Percentiles rank a stretch among this genome's conserved stretches.
Evolutionary conservation across 2,797 vertebrate genomes (phyloP).

Genomic region (Sebastes oblongus): DNA sequence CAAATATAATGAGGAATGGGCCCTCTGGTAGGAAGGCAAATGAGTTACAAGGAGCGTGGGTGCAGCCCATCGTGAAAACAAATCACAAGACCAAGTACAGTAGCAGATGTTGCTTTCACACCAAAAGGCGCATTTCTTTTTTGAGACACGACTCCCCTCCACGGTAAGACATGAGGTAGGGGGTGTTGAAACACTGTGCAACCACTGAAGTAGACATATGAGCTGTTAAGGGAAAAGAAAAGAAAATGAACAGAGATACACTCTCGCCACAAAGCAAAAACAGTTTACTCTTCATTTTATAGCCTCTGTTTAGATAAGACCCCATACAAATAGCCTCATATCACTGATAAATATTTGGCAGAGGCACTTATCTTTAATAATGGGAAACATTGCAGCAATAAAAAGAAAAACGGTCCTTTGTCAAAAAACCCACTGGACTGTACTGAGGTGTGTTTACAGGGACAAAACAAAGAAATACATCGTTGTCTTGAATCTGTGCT

Average conservation of each 20-base stretch:
- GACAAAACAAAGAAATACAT: slow-evolving; percentile 15
- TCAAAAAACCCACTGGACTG: slow-evolving; percentile 5
- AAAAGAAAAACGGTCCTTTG: background rate
- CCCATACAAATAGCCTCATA: slow-evolving; percentile 10
- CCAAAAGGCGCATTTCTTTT: slow-evolving; percentile 23
- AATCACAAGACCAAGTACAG: background rate
- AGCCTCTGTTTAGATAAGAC: slow-evolving; percentile 16
- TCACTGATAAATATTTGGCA: slow-evolving; percentile 25
- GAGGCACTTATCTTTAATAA: slow-evolving; percentile 40
- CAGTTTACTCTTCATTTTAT: slow-evolving; percentile 8
- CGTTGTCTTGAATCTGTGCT: background rate
- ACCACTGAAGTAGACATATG: slow-evolving; percentile 13
- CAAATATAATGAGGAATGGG: slow-evolving; percentile 13
- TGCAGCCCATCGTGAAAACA: slow-evolving; percentile 5
- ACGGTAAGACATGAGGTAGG: background rate
- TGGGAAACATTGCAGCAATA: background rate
- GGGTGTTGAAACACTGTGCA: background rate
- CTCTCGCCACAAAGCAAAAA: slow-evolving; percentile 13
- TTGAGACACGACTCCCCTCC: background rate
- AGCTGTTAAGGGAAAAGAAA: background rate
- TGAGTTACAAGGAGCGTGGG: slow-evolving; percentile 4
- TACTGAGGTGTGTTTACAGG: background rate
- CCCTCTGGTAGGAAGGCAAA: background rate
- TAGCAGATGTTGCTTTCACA: slow-evolving; percentile 31
- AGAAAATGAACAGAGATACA: background rate